Base-by-base conservation (phyloP, 2,797 vertebrate species). In the Echiichthys vipera region DNA sequence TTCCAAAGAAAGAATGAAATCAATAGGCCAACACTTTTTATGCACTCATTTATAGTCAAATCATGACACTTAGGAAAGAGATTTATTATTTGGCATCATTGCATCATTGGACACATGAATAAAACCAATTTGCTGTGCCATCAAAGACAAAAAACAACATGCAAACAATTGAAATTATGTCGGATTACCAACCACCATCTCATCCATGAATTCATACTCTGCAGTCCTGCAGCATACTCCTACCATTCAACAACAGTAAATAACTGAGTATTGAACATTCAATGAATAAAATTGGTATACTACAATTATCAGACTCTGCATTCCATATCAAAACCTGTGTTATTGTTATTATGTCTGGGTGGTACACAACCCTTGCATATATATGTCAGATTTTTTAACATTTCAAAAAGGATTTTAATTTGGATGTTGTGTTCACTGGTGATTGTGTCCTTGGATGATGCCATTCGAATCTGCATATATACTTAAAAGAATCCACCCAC, bases 21-120 rank as follows among this genome's bases (percentile, higher is more conserved):
- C 82, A 88, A 91, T 84, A 83, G 25, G 4, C 18, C 50, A 71
- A 57, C 47, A 70, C 81, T 87, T 81, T 71, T 72, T 76, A 80
- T 32, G 3, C 65, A 68, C 36, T 58, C 25, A 84, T 85, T 83
- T 77, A 83, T 84, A 84, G 85, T 83, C 77, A 78, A 56, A 87
- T 84, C 73, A 77, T 78, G 85, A 87, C 77, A 72, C 49, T 56
- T 22, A 42, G 56, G 80, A 69, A 56, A 71, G 36, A 82, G 62
- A 87, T 73, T 64, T 65, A 76, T 85, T 81, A 66, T 73, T 56
- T 80, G 58, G 65, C 17, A 71, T 22, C 8, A 64, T 63, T 81
- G 78, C 70, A 84, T 84, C 59, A 74, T n/a, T 65, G 56, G 57
- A 53, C 45, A 55, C 13, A 10, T 69, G 43, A 79, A 81, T 68